Percentiles rank a stretch among this genome's conserved stretches.
Evolutionary conservation across 2,888 invertebrate genomes (phyloP).

Genomic region (Chloromyia formosa): DNA sequence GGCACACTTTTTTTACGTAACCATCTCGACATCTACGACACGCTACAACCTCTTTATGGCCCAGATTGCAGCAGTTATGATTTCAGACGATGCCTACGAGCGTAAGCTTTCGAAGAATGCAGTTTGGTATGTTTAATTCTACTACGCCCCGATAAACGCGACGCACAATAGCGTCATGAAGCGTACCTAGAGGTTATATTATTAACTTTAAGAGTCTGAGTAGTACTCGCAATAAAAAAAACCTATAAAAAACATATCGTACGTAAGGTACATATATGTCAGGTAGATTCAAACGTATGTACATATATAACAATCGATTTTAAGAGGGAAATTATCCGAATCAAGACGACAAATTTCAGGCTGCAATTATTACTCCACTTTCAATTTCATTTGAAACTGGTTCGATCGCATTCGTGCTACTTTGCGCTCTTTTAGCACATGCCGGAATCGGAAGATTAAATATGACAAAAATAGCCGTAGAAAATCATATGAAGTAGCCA

Average conservation of each 20-base stretch:
- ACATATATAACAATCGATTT: conserved; percentile 16
- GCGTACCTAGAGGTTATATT: neutral
- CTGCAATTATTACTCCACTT: conserved; percentile 28
- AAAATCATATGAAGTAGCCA: neutral
- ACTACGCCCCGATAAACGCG: neutral
- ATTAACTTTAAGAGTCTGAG: neutral
- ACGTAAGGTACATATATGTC: neutral
- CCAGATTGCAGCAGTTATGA: neutral
- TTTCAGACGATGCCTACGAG: neutral
- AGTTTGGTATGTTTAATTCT: conserved; percentile 7
- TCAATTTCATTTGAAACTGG: conserved; percentile 26
- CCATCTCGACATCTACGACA: neutral
- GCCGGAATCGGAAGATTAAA: conserved; percentile 22
- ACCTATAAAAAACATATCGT: neutral
- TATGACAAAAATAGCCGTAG: neutral
- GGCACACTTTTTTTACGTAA: conserved; percentile 2
- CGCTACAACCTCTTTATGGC: neutral
- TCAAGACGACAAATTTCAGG: neutral
- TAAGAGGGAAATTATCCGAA: conserved; percentile 27
- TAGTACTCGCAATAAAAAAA: neutral
- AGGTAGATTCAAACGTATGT: neutral
- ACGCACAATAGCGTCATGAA: neutral
- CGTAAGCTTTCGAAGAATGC: conserved; percentile 23
- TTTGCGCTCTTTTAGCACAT: neutral
- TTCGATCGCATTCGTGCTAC: neutral